Conservation (phyloP, 2,888 invertebrate genomes). For the Ormyrus thymus region DNA sequence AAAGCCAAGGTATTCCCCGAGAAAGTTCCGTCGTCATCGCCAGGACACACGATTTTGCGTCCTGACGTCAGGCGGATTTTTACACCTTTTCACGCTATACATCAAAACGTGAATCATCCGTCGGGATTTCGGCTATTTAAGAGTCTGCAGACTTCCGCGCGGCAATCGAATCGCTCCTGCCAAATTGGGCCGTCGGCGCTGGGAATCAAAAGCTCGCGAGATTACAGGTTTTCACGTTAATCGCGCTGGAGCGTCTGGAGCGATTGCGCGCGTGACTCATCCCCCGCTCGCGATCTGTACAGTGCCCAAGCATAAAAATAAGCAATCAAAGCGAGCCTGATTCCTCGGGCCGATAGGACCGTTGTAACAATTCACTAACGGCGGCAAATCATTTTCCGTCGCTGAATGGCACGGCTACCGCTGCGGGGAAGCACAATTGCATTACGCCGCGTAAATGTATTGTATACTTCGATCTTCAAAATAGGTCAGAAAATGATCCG, state of each 20-base stretch:
- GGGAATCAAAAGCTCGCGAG: neutral
- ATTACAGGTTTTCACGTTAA: neutral
- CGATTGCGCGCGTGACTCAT: conserved; percentile 9
- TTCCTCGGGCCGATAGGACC: conserved; percentile 9
- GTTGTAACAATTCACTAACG: neutral
- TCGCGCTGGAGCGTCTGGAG: neutral
- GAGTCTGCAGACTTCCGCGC: too few species aligned
- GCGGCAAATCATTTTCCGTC: neutral
- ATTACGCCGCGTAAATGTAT: too few species aligned
- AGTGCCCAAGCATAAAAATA: neutral
- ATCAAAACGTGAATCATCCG: neutral
- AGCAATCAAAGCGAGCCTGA: conserved; percentile 3
- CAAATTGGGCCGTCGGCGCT: neutral
- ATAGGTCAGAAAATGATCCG: too few species aligned
- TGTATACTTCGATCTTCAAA: too few species aligned
- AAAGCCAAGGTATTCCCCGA: too few species aligned
- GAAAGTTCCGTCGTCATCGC: too few species aligned
- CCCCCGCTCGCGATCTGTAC: neutral
- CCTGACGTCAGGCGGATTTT: too few species aligned
- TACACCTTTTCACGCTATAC: too few species aligned
- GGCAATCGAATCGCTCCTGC: neutral
- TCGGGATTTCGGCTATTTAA: neutral
- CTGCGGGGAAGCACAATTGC: too few species aligned
- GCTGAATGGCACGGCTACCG: too few species aligned
- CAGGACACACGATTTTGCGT: too few species aligned